Evolutionary conservation across 2,797 vertebrate genomes (phyloP), one percentile per base, ranked within the genome.

Genomic region (Acridotheres tristis): DNA sequence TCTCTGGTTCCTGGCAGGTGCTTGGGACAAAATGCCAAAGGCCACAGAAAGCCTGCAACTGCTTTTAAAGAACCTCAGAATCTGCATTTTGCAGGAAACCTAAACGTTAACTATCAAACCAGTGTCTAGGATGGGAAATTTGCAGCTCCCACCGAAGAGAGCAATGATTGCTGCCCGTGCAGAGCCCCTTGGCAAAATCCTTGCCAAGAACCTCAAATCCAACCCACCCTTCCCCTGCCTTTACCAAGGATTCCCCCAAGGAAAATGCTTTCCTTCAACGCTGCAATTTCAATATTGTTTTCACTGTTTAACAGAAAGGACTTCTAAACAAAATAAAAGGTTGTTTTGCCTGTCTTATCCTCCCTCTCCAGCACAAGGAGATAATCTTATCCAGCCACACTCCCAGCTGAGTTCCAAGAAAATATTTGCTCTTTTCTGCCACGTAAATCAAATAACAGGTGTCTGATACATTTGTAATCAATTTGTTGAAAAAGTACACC

Each of bases 381-480:
- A 90, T 78, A 90, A 94, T 76, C 68, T 89, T 83, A 93, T 47
- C 90, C 65, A 66, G 74, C 32, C 59, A 77, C 53, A 67, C 45
- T 74, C 68, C 34, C 77, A 68, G 77, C 62, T 85, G 62, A 79
- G 79, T 88, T 76, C 61, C 65, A 88, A 76, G 72, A 79, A 96
- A 95, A 95, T 95, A 95, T 97, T 97, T 97, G 72, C 27, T 93
- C 67, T 93, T 45, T 55, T 50, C 75, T 80, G 23, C 38, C 42
- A 32, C 1, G 2, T 51, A 91, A 78, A 30, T 82, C 85, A 89
- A 92, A 74, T 32, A 85, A 72, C 75, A 85, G 80, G 72, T 76
- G 75, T 66, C 62, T 67, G 79, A 93, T 77, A 61, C 21, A 59
- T 62, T 80, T 72, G 67, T 58, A 72, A 88, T 88, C 85, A 75